Base-by-base conservation (phyloP, 1,140 invertebrate genomes). In the Sweltsa coloradensis region DNA sequence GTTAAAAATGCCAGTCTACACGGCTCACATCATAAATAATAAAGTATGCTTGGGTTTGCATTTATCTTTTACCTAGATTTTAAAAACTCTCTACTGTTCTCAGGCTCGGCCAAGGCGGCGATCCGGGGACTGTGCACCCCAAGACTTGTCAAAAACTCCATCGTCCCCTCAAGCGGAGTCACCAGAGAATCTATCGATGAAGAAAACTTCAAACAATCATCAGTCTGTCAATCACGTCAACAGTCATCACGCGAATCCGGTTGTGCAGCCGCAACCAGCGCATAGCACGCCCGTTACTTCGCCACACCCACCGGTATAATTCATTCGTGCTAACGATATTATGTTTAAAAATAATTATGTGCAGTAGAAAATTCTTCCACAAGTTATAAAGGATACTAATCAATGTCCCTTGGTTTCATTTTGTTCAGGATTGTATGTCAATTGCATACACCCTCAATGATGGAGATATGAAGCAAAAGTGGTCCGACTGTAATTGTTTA, bases 51-150 rank as follows among this genome's bases (percentile, higher is more conserved):
- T n/a, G n/a, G n/a, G n/a, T n/a, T n/a, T n/a, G n/a, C n/a, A n/a
- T n/a, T n/a, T n/a, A n/a, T n/a, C n/a, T n/a, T n/a, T n/a, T n/a
- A n/a, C n/a, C n/a, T n/a, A n/a, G n/a, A n/a, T n/a, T n/a, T n/a
- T n/a, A n/a, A n/a, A n/a, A 44, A 36, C 5, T 27, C n/a, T 3
- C 23, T 14, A n/a, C 42, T 39, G 2, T 49, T 34, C n/a, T 53
- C 80, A 89, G 63, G 86, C 86, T 1, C 66, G 86, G 11, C 87
- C 87, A 2, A 62, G 86, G 18, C 68, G 87, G 52, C 73, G 86
- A 53, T 89, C 85, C 0, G 85, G 85, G 1, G 87, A 89, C 53
- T 62, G 72, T 51, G 67, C 75, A 2, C 74, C 79, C 3, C 79
- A 80, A 56, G 79, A 81, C 58, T 59, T 74, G 1, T 67, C 70